Evolutionary conservation across 53 echinoderm and acorn worm genomes (phyloP).

Genomic region (Holothuria leucospilota): DNA sequence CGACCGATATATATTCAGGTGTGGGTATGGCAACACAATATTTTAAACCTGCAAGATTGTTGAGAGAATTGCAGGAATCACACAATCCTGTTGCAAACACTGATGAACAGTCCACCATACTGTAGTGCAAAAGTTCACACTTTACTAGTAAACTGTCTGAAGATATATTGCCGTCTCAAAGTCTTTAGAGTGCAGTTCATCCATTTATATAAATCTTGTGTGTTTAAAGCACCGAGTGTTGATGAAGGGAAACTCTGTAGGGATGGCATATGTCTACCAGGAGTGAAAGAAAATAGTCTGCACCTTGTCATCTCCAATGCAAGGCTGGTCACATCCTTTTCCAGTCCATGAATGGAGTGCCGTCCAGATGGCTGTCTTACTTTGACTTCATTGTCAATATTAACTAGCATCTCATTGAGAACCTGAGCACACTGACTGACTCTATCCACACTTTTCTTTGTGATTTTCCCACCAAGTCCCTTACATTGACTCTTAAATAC

Average conservation of each 20-base stretch:
- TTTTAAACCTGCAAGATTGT: no score
- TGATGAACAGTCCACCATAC: no score
- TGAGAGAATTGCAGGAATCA: no score
- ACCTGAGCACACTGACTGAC: conserved; percentile 43
- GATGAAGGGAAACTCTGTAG: conserved; percentile 68
- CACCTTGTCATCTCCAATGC: conserved; percentile 53
- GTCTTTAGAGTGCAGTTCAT: conserved; percentile 60
- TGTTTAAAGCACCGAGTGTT: conserved; percentile 10
- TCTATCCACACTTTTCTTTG: conserved; percentile 36
- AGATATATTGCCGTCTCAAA: conserved; percentile 24
- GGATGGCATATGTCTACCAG: conserved; percentile 54
- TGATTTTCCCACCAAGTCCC: conserved; percentile 48
- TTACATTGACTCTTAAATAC: conserved; percentile 34
- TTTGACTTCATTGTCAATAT: conserved; percentile 41
- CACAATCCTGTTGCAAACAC: no score
- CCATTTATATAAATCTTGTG: conserved; percentile 60
- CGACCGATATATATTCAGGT: no score
- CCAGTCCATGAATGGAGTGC: not conserved
- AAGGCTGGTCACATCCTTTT: conserved; percentile 50
- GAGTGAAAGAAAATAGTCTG: conserved; percentile 34
- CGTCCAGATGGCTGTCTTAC: conserved; percentile 37
- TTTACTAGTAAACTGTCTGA: not conserved
- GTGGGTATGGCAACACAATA: no score
- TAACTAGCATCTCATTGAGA: conserved; percentile 9
- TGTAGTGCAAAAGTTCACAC: no score